A percentile compares a stretch with the other conserved stretches of the same genome.
phyloP scores from a whole-genome alignment of 2,113 vertebrate species.

The Leptobrachium ailaonicum region DNA sequence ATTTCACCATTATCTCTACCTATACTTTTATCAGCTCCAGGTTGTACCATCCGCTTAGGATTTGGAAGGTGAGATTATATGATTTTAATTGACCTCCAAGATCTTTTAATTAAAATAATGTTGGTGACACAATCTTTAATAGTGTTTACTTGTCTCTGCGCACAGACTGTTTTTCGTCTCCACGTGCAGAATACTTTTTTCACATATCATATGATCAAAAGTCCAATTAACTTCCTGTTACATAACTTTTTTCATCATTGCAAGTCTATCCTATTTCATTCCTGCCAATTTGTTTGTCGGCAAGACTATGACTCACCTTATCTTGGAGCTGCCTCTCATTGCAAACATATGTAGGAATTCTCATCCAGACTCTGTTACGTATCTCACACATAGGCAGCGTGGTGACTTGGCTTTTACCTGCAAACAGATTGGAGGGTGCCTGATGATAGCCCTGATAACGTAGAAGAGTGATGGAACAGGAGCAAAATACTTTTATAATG shows the following conservation, averaged over 20 bases:
- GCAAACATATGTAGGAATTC: slow-evolving; percentile 35
- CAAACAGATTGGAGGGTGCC: slow-evolving; percentile 25
- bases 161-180: too few species aligned
- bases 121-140: too few species aligned
- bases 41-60: too few species aligned
- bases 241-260: slow-evolving; percentile 3
- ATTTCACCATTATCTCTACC: too few species aligned
- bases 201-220: not conserved
- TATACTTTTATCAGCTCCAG: too few species aligned
- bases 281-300: slow-evolving; percentile 11
- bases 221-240: not conserved
- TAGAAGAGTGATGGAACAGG: not conserved
- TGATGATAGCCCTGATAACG: slow-evolving; percentile 23
- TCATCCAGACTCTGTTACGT: slow-evolving; percentile 31
- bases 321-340: slow-evolving; percentile 32
- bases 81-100: too few species aligned
- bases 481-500: not conserved
- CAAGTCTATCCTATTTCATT: slow-evolving; percentile 19
- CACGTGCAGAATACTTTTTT: not conserved
- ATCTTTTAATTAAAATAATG: too few species aligned
- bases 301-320: slow-evolving; percentile 33
- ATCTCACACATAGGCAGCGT: slow-evolving; percentile 6
- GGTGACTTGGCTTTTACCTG: slow-evolving; percentile 25
- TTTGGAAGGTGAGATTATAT: too few species aligned
- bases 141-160: too few species aligned